Base-by-base conservation (phyloP, 1,140 invertebrate genomes). In the Harlomillsia oculata region DNA sequence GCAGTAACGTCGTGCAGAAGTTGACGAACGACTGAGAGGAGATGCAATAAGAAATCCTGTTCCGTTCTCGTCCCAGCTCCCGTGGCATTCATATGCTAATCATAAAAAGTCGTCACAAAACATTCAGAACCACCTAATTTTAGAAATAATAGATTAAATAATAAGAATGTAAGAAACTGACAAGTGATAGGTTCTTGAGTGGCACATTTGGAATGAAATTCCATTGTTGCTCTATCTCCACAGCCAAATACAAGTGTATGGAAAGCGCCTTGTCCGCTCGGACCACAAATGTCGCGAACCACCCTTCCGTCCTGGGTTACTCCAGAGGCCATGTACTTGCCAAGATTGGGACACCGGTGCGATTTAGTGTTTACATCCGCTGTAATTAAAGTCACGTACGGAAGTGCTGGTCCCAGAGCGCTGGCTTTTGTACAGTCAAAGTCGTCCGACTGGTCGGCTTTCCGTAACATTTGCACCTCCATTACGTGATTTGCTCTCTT, bases 21-120 rank as follows among this genome's bases (percentile, higher is more conserved):
- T 60, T 8, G 71, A 69, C 21, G 72, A 70, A 0, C 69, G 62
- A 34, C 65, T 73, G 45, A 74, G 72, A 29, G 74, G 72, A 37
- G 82, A 82, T 26, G 84, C 83, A 62, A 88, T 83, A 57, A 89
- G 77, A 71, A 80, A 88, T 59, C 83, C 81, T 11, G 80, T 82
- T 28, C 77, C 77, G 52, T 80, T 81, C 62, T 78, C 77, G 65
- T 76, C 73, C 85, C 85, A 89, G 63, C 80, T 79, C 60, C 86
- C 87, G 69, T 88, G 85, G 72, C 87, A 89, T 2, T 82, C 84
- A 72, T 89, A 90, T 63, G 82, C 87, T 89, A 73, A n/a, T n/a
- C 16, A 46, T 36, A 11, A 32, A 29, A 50, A 50, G 8, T 41
- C 13, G 18, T 9, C 26, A 26, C 6, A 25, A 18, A 46, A 9